Evolutionary conservation across 1,140 invertebrate genomes (phyloP).

Genomic region (Acromyrmex charruanus): DNA sequence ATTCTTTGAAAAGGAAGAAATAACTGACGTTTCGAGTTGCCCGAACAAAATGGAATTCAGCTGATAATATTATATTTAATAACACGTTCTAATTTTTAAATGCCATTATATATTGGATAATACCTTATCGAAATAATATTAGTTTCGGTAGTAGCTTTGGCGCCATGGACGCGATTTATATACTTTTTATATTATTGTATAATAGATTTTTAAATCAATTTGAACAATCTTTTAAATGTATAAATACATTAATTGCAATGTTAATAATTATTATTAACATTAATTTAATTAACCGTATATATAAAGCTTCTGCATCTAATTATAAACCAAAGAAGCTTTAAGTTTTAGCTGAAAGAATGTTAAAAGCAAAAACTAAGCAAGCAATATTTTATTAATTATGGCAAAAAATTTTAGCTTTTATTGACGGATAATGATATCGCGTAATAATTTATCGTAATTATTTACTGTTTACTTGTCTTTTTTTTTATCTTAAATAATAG

Average conservation of each 20-base stretch:
- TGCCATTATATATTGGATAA: not conserved
- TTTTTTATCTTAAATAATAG: not conserved
- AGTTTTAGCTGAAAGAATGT: not conserved
- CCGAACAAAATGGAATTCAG: not conserved
- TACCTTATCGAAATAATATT: not conserved
- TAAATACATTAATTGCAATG: not conserved
- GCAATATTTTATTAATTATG: not conserved
- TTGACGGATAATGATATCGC: not conserved
- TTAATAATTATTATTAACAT: constrained; percentile 12
- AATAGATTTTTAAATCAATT: not conserved
- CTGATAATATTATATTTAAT: constrained; percentile 30
- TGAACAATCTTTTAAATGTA: not conserved
- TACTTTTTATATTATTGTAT: not conserved
- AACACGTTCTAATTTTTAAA: constrained; percentile 8
- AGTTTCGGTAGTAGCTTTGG: not conserved
- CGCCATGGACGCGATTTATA: not conserved
- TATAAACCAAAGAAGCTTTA: not conserved
- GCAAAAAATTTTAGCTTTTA: not conserved
- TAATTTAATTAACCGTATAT: not conserved
- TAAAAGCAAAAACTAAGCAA: not conserved
- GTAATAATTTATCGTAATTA: not conserved
- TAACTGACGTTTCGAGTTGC: not conserved
- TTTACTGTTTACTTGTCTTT: not conserved
- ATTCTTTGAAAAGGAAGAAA: constrained; percentile 4
- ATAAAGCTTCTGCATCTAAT: not conserved